Percentiles rank a stretch among this genome's conserved stretches.
phyloP scores from a whole-genome alignment of 2,888 invertebrate species.

The Phengaris arion region DNA sequence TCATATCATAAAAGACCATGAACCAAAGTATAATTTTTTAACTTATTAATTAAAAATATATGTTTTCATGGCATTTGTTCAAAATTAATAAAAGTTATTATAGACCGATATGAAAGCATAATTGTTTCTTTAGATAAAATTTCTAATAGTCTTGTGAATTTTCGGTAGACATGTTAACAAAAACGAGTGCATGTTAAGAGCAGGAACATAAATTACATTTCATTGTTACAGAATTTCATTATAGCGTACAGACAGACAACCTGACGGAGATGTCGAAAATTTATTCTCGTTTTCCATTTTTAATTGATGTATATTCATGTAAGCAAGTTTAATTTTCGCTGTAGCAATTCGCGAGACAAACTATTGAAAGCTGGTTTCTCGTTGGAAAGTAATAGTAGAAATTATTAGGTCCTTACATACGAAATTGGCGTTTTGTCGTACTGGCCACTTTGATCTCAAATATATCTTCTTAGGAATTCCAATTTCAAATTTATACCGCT shows the following conservation, averaged over 20 bases:
- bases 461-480: too few species aligned
- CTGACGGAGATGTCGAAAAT: constrained; percentile 40
- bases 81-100: not conserved
- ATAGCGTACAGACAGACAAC: constrained; percentile 39
- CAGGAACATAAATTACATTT: constrained; percentile 34
- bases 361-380: constrained; percentile 1
- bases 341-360: not conserved
- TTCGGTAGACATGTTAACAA: not conserved
- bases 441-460: too few species aligned
- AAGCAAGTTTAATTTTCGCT: constrained; percentile 12
- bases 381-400: not conserved
- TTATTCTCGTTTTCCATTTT: constrained; percentile 35
- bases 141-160: not conserved
- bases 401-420: too few species aligned
- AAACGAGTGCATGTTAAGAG: constrained; percentile 14
- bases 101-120: not conserved
- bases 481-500: too few species aligned
- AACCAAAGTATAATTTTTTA: too few species aligned
- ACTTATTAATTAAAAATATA: too few species aligned
- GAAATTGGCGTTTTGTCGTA: too few species aligned
- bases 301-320: constrained; percentile 2
- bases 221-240: constrained; percentile 39
- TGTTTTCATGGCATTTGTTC: too few species aligned
- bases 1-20: too few species aligned
- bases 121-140: not conserved